Evolutionary conservation across 2,888 invertebrate species (phyloP).

Genomic region (Gibbula magus): DNA sequence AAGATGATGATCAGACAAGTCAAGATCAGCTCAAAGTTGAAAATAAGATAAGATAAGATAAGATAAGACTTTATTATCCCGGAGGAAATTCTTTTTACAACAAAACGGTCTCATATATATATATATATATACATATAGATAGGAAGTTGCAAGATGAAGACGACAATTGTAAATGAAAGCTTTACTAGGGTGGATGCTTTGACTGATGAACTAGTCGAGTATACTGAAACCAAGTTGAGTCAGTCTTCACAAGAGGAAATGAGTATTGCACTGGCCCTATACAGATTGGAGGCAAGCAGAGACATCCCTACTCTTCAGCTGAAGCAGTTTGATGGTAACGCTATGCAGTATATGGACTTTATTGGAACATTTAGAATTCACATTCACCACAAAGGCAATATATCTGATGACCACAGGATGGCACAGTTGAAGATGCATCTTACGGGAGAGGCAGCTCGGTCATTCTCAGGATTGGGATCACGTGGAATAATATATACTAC

Average conservation of each 20-base stretch:
- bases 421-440: neutral
- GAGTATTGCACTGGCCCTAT: neutral
- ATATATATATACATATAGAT: too few relatives aligned
- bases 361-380: neutral
- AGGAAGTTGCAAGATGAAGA: too few relatives aligned
- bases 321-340: neutral
- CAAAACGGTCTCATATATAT: too few relatives aligned
- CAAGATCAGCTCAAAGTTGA: too few relatives aligned
- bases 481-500: neutral
- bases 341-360: neutral
- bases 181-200: neutral
- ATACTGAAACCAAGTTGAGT: neutral
- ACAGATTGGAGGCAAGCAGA: conserved; percentile 6
- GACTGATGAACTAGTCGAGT: neutral
- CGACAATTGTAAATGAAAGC: too few relatives aligned
- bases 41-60: too few relatives aligned
- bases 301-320: neutral
- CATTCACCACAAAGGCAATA: neutral
- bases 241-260: neutral
- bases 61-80: too few relatives aligned
- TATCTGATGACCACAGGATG: neutral
- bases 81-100: too few relatives aligned
- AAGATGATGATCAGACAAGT: too few relatives aligned
- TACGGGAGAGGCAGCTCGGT: neutral
- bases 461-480: neutral